Conservation (phyloP, 2,797 vertebrate genomes). For the Leuciscus waleckii region DNA sequence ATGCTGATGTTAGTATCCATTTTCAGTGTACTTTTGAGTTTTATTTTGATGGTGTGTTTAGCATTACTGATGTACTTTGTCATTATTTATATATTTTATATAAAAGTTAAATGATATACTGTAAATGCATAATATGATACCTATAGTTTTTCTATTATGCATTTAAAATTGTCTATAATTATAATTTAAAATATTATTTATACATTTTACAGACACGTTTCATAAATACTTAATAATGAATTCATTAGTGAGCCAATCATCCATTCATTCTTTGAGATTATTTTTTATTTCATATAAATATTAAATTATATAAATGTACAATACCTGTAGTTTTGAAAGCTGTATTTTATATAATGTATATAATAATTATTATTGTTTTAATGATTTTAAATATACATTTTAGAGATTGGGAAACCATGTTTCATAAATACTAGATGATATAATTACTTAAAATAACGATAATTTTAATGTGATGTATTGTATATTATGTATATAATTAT, state of each 20-base stretch:
- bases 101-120: background rate
- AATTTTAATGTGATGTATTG: background rate
- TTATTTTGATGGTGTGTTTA: background rate
- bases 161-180: background rate
- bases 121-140: background rate
- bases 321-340: background rate
- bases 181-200: background rate
- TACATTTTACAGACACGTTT: background rate
- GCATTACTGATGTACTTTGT: background rate
- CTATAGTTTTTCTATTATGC: background rate
- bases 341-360: background rate
- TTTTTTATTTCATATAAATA: background rate
- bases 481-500: background rate
- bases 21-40: background rate
- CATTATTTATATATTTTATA: background rate
- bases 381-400: background rate
- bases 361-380: background rate
- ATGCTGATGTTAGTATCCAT: background rate
- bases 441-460: background rate
- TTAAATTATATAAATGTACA: background rate
- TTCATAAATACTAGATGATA: background rate
- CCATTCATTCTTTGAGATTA: background rate
- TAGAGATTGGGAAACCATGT: background rate
- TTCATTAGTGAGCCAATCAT: background rate
- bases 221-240: background rate